Evolutionary conservation across 2,797 vertebrate genomes (phyloP), one percentile per base, ranked within the genome.

Genomic region (Acipenser ruthenus): DNA sequence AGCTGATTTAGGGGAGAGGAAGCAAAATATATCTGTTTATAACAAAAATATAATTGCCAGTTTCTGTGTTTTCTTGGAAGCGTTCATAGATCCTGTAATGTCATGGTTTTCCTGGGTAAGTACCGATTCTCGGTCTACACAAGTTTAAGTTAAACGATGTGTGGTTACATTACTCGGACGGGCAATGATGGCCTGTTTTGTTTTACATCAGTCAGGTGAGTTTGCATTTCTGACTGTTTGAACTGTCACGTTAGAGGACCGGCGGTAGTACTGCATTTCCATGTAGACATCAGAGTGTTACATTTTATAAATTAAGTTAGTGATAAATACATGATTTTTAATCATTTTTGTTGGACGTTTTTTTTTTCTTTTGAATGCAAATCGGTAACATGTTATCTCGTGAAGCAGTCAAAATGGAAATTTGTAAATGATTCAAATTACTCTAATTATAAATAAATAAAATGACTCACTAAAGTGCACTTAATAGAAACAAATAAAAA

Each of bases 41-140:
- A 69, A 66, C 48, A 49, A 6, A 65, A 9, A 50, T 67, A 65
- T 66, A 71, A 47, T 7, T 51, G 58, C 73, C 23, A 3, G 23
- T 4, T 37, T 37, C 23, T 37, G 23, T 37, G 4, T 37, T 37
- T 37, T 37, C 23, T 37, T 37, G 23, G 23, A 37, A 37, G 23
- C 23, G 23, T 37, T 4, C 23, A 10, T 53, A 11, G 73, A 77
- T 48, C 65, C 37, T 68, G 68, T 76, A 37, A 37, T 80, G 85
- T 76, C 77, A 88, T 89, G 87, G 72, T 78, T 67, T 70, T 80
- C 81, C 71, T 71, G 72, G 84, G 87, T 90, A 77, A 82, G 87
- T 67, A 49, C 37, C 23, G 0, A 1, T 65, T 52, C 55, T 23
- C 55, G 18, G 49, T 15, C 15, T 18, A n/a, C n/a, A n/a, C n/a